phyloP scores from a whole-genome alignment of 2,888 invertebrate species.

The Lordiphosa fenestrarum region DNA sequence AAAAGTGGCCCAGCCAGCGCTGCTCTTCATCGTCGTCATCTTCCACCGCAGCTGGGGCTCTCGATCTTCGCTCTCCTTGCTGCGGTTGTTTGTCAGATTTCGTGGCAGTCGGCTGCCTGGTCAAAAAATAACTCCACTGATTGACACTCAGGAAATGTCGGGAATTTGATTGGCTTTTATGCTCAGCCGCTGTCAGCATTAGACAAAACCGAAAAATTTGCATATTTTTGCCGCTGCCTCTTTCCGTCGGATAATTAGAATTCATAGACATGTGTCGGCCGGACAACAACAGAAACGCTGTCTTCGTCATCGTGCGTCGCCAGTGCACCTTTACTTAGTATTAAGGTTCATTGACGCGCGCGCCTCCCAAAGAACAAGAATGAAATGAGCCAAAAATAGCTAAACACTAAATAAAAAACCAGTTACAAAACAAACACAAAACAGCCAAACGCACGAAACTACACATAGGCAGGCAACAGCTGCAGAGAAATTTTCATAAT shows the following conservation, averaged over 20 bases:
- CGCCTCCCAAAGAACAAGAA: constrained; percentile 64
- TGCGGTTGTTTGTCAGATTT: constrained; percentile 59
- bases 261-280: constrained; percentile 66
- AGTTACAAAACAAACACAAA: constrained; percentile 44
- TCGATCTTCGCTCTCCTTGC: constrained; percentile 27
- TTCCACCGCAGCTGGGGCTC: constrained; percentile 26
- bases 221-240: constrained; percentile 55
- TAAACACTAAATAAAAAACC: constrained; percentile 63
- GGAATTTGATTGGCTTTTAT: constrained; percentile 71
- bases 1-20: constrained; percentile 20
- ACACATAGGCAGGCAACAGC: constrained; percentile 5
- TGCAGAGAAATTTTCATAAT: constrained; percentile 64
- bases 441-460: constrained; percentile 1
- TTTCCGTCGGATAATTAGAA: constrained; percentile 57
- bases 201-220: constrained; percentile 57
- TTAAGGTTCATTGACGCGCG: constrained; percentile 67
- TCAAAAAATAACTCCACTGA: constrained; percentile 59
- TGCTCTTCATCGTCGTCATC: constrained; percentile 33
- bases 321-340: constrained; percentile 25
- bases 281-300: constrained; percentile 36
- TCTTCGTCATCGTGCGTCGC: constrained; percentile 18
- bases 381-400: constrained; percentile 75
- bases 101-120: constrained; percentile 27
- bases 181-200: constrained; percentile 62
- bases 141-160: constrained; percentile 76